Evolutionary conservation across 2,888 invertebrate genomes (phyloP).

Genomic region (Osmoderma eremita): DNA sequence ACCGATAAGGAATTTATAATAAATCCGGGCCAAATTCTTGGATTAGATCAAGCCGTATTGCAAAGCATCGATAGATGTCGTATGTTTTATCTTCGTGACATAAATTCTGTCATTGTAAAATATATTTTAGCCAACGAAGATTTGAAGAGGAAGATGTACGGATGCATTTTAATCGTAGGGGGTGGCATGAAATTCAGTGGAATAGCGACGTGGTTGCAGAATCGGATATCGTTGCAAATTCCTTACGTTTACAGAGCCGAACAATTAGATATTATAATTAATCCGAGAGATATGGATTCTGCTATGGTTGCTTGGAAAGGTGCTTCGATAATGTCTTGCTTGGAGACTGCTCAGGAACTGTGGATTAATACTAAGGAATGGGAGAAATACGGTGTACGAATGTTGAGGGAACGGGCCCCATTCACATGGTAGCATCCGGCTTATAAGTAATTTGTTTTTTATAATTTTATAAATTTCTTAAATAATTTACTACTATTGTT

Average conservation of each 20-base stretch:
- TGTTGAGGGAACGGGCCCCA: slow-evolving; percentile 90
- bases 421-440: slow-evolving; percentile 79
- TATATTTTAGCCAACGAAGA: slow-evolving; percentile 78
- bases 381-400: slow-evolving; percentile 84
- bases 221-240: slow-evolving; percentile 81
- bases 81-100: slow-evolving; percentile 53
- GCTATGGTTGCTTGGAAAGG: slow-evolving; percentile 94
- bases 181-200: slow-evolving; percentile 91
- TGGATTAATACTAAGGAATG: slow-evolving; percentile 91
- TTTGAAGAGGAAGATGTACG: slow-evolving; percentile 92
- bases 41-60: slow-evolving; percentile 89
- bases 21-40: slow-evolving; percentile 82
- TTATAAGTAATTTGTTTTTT: too few relatives aligned
- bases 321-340: slow-evolving; percentile 90
- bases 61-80: slow-evolving; percentile 92
- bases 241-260: slow-evolving; percentile 57
- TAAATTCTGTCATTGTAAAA: neutral
- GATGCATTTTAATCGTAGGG: slow-evolving; percentile 90
- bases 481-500: too few relatives aligned
- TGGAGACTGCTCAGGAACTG: slow-evolving; percentile 92
- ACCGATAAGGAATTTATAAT: slow-evolving; percentile 73
- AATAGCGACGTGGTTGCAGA: slow-evolving; percentile 87
- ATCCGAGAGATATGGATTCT: slow-evolving; percentile 92
- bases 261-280: slow-evolving; percentile 88
- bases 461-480: too few relatives aligned